phyloP scores from a whole-genome alignment of 2,113 vertebrate genomes.

The Pipra filicauda region DNA sequence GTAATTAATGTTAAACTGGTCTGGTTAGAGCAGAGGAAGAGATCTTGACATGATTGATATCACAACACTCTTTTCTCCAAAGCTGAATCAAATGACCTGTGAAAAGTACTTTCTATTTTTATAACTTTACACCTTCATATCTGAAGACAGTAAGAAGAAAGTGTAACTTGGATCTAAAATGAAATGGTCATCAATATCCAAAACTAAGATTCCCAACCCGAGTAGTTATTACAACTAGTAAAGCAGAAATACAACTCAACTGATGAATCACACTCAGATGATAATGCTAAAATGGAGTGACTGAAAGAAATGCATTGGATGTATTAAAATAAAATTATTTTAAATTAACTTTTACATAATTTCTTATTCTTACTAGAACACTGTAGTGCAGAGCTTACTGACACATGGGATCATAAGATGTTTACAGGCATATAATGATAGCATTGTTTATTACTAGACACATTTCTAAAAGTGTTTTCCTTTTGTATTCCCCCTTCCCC shows the following conservation, averaged over 20 bases:
- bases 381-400: not conserved
- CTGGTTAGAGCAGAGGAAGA: not conserved
- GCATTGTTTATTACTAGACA: not conserved
- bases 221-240: not conserved
- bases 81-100: not conserved
- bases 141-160: not conserved
- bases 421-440: not conserved
- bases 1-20: conserved; percentile 11
- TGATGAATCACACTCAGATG: not conserved
- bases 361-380: not conserved
- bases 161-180: not conserved
- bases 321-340: not conserved
- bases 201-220: not conserved
- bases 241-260: not conserved
- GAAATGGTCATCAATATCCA: not conserved
- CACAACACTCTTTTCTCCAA: not conserved
- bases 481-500: rapidly evolving
- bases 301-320: not conserved
- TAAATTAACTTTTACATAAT: not conserved
- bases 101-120: not conserved
- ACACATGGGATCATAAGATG: not conserved
- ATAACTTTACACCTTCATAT: not conserved
- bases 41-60: not conserved
- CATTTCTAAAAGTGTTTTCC: not conserved
- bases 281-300: not conserved